phyloP scores from a whole-genome alignment of 2,797 vertebrate genomes.

The Malurus leucopterus region DNA sequence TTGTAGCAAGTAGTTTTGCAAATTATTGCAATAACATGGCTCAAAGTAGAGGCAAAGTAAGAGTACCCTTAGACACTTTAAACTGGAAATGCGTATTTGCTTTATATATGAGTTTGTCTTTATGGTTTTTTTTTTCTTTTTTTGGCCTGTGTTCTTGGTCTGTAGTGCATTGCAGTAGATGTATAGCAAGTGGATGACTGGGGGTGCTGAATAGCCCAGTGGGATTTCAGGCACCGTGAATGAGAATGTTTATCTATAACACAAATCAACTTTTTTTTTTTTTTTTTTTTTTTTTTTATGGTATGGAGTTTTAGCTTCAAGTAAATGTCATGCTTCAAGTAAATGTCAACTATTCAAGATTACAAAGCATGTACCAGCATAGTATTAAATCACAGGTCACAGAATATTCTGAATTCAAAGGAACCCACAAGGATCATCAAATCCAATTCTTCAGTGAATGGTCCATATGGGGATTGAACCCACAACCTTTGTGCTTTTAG shows the following conservation, averaged over 20 bases:
- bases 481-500: background rate
- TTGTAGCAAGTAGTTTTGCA: background rate
- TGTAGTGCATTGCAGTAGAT: background rate
- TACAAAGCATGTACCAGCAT: background rate
- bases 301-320: background rate
- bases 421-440: background rate
- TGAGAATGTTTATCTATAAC: background rate
- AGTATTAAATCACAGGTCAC: background rate
- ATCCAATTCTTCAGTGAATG: background rate
- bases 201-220: background rate
- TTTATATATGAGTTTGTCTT: background rate
- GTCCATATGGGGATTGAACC: background rate
- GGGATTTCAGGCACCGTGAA: background rate
- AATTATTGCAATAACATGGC: background rate
- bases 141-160: background rate
- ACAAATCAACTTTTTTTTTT: background rate
- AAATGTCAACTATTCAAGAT: background rate
- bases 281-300: background rate
- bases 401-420: background rate
- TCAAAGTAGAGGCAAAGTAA: background rate
- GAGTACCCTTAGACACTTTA: background rate
- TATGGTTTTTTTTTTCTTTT: background rate
- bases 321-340: background rate
- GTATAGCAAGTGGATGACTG: background rate
- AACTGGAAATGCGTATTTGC: background rate